Evolutionary conservation across 2,797 vertebrate species (phyloP).

Genomic region (Fundulus diaphanus): DNA sequence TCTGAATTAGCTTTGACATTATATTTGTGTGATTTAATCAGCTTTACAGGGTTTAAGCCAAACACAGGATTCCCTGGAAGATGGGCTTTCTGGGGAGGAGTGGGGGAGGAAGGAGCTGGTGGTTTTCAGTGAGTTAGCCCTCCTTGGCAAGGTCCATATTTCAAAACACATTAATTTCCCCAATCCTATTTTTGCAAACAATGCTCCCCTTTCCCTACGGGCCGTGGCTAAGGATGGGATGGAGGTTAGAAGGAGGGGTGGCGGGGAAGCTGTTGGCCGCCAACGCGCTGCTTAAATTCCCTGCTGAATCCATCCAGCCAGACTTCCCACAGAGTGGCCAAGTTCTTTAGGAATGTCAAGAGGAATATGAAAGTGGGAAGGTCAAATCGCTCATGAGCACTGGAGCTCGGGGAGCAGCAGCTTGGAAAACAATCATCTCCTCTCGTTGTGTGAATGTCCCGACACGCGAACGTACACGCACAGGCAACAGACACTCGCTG

Average conservation of each 20-base stretch:
- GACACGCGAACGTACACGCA: slow-evolving; percentile 59
- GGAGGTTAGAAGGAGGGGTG: slow-evolving; percentile 55
- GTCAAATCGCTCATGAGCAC: slow-evolving; percentile 78
- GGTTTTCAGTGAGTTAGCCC: slow-evolving; percentile 52
- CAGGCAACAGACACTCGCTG: slow-evolving; percentile 60
- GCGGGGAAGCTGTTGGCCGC: slow-evolving; percentile 68
- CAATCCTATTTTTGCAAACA: slow-evolving; percentile 80
- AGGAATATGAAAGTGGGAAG: slow-evolving; percentile 79
- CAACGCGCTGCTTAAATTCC: slow-evolving; percentile 77
- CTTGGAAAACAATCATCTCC: slow-evolving; percentile 77
- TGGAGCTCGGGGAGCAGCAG: slow-evolving; percentile 72
- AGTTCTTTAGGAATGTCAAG: slow-evolving; percentile 83
- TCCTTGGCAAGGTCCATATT: slow-evolving; percentile 77
- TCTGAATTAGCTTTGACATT: slow-evolving; percentile 74
- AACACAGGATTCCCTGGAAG: slow-evolving; percentile 68
- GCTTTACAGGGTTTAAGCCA: slow-evolving; percentile 71
- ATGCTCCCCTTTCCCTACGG: slow-evolving; percentile 69
- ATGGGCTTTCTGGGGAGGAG: slow-evolving; percentile 64
- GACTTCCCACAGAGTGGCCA: slow-evolving; percentile 82
- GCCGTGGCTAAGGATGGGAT: slow-evolving; percentile 71
- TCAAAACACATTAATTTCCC: slow-evolving; percentile 76
- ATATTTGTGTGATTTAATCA: slow-evolving; percentile 76
- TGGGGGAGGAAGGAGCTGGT: slow-evolving; percentile 8
- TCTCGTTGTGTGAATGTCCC: slow-evolving; percentile 64
- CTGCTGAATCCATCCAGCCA: slow-evolving; percentile 75